Conservation (phyloP, 2,888 invertebrate species). For the Chymomyza procnemis region DNA sequence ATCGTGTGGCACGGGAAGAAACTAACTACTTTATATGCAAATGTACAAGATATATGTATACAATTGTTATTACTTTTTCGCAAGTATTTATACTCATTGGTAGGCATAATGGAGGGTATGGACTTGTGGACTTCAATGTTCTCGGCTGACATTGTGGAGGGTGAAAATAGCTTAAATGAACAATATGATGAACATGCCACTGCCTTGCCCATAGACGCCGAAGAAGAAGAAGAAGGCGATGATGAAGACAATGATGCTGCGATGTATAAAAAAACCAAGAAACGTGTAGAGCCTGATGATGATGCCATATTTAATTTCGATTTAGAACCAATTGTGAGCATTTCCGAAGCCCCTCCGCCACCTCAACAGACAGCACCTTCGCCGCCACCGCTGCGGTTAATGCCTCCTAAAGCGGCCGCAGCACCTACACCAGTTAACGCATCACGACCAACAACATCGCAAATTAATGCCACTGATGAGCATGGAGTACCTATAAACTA, state of each 20-base stretch:
- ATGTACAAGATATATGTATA: constrained; percentile 10
- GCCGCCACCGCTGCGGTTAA: constrained; percentile 24
- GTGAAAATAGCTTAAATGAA: constrained; percentile 20
- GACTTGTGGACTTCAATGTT: constrained; percentile 75
- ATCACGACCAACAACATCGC: constrained; percentile 51
- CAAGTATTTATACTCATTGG: neutral
- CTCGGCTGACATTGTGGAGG: constrained; percentile 64
- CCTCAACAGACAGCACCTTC: constrained; percentile 3
- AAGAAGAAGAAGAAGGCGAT: constrained; percentile 23
- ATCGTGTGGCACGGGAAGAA: neutral
- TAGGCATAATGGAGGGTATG: constrained; percentile 62
- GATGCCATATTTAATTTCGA: constrained; percentile 73
- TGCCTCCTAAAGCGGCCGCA: constrained; percentile 26
- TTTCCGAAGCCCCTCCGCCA: constrained; percentile 33
- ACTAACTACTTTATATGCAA: constrained; percentile 2
- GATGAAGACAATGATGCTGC: constrained; percentile 15
- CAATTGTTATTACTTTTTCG: neutral
- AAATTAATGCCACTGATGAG: constrained; percentile 64
- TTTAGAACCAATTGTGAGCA: constrained; percentile 49
- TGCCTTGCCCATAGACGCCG: constrained; percentile 5
- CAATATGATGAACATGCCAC: constrained; percentile 28
- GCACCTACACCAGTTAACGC: neutral
- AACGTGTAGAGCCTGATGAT: constrained; percentile 58
- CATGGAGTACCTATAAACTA: constrained; percentile 64
- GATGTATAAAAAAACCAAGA: neutral